phyloP scores from a whole-genome alignment of 2,797 vertebrate genomes.

The Helarctos malayanus region DNA sequence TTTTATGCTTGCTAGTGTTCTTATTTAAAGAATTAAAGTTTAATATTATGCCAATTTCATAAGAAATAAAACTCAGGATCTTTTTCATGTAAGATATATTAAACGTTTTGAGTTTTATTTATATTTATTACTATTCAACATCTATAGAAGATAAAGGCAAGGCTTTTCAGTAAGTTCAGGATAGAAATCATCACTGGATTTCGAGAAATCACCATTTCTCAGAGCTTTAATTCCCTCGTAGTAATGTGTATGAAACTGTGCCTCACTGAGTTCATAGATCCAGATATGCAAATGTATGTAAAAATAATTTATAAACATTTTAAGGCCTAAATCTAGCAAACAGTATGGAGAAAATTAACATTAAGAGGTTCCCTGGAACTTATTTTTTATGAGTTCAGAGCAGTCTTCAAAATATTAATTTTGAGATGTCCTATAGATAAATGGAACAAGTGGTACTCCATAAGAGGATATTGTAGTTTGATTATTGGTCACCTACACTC shows the following conservation, averaged over 20 bases:
- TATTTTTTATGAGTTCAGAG: neutral
- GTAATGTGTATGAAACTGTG: neutral
- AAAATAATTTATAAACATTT: neutral
- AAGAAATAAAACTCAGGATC: neutral
- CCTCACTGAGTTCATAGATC: neutral
- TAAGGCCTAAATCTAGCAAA: neutral
- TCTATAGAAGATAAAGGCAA: neutral
- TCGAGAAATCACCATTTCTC: neutral
- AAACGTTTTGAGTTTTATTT: neutral
- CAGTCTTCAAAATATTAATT: neutral
- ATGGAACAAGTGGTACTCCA: accelerated
- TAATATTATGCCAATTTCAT: neutral
- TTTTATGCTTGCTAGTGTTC: neutral
- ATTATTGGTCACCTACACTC: neutral
- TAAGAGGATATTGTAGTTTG: neutral
- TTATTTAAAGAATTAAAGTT: neutral
- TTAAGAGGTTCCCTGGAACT: neutral
- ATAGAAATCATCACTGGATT: neutral
- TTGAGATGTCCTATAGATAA: neutral
- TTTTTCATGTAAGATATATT: neutral
- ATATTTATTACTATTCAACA: neutral
- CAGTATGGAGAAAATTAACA: neutral
- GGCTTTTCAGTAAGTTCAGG: neutral
- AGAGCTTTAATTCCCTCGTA: neutral
- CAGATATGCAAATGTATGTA: neutral